A percentile compares a stretch with the other conserved stretches of the same genome.
Conservation (phyloP, 2,113 vertebrate species). For the Isichthys henryi region DNA sequence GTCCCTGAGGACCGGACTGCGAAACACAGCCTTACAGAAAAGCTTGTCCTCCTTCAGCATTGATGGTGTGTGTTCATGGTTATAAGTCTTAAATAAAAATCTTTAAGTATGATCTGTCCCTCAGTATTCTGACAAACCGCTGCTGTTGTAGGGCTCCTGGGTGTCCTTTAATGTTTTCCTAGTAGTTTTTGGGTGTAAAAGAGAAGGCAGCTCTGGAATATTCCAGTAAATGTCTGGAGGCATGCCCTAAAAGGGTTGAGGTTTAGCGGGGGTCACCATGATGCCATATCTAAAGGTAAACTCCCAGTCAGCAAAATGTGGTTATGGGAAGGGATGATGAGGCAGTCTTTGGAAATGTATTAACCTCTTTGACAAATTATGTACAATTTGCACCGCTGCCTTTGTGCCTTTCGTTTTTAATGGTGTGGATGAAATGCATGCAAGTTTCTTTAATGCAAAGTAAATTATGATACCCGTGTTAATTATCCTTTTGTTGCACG, state of each 20-base stretch:
- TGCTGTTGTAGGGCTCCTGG: not conserved
- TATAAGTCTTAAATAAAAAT: not conserved
- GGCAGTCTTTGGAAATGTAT: not conserved
- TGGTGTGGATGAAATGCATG: not conserved
- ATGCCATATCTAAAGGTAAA: not conserved
- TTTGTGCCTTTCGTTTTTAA: not conserved
- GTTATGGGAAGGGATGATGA: not conserved
- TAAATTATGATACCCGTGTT: not conserved
- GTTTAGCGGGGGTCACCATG: not conserved
- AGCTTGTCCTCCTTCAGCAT: not conserved
- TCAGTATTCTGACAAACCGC: not conserved
- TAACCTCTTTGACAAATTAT: not conserved
- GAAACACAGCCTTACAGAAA: not conserved
- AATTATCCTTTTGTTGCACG: not conserved
- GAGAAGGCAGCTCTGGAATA: not conserved
- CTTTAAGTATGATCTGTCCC: not conserved
- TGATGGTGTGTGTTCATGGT: not conserved
- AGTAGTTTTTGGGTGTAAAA: not conserved
- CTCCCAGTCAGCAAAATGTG: not conserved
- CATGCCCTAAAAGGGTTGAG: not conserved
- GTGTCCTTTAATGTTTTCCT: not conserved
- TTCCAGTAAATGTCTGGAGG: not conserved
- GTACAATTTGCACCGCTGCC: not conserved
- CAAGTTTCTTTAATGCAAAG: not conserved
- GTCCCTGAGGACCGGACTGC: not conserved